Base-by-base conservation (phyloP, 2,888 invertebrate genomes). In the Phymatocera aterrima region DNA sequence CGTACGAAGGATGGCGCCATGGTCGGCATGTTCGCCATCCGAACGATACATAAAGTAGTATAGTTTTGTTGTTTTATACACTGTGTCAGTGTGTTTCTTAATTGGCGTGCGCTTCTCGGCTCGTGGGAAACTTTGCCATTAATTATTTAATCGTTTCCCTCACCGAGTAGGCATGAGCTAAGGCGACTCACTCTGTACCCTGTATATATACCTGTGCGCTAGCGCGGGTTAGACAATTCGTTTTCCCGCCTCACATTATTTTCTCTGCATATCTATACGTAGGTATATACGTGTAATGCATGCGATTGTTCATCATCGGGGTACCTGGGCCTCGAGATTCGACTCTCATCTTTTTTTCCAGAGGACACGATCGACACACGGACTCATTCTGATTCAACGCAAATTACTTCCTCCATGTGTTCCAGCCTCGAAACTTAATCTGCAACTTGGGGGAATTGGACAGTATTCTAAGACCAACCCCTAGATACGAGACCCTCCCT, bases 101-200 rank as follows among this genome's bases (percentile, higher is more conserved):
- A 72, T 72, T 72, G 72, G 72, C 72, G 72, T 54, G 72, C 72
- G 72, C 72, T 34, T 51, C 48, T 68, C 31, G 72, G 18, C 51
- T 51, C 61, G 72, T 72, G 72, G 72, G 72, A 72, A 72, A 48
- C 51, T 34, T 34, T 54, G 37, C 72, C 51, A 72, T 72, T 72
- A 54, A 72, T 72, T 54, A 54, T 72, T 54, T 51, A 72, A 72
- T 72, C 72, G 72, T 72, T 54, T 68, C 46, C 24, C 46, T 68
- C 68, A n/a, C n/a, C n/a, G n/a, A n/a, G n/a, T n/a, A n/a, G n/a
- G n/a, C n/a, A n/a, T n/a, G n/a, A n/a, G n/a, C n/a, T n/a, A n/a
- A n/a, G n/a, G n/a, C n/a, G n/a, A n/a, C n/a, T n/a, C n/a, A n/a
- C n/a, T n/a, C n/a, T n/a, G n/a, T n/a, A n/a, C 31, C 43, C 4